Conservation (phyloP, 2,113 vertebrate species). For the Empidonax traillii region DNA sequence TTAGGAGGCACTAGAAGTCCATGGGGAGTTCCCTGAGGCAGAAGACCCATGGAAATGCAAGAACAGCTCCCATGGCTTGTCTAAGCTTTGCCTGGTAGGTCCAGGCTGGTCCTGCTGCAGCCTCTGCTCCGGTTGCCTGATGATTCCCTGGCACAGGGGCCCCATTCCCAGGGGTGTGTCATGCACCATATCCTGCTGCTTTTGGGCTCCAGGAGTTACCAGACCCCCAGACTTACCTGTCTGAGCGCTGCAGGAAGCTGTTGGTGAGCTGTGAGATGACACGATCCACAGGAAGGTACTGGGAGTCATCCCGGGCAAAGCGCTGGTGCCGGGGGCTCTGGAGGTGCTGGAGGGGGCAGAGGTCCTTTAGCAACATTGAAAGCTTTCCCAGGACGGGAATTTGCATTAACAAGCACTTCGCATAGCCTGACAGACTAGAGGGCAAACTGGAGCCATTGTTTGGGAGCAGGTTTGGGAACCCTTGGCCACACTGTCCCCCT, state of each 20-base stretch:
- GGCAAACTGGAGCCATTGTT: background rate
- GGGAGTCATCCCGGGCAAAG: constrained; percentile 73
- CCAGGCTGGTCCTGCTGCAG: background rate
- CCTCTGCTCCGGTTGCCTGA: background rate
- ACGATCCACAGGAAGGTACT: constrained; percentile 72
- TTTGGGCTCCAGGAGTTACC: background rate
- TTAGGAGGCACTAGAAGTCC: background rate
- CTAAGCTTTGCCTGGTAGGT: background rate
- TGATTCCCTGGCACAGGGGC: background rate
- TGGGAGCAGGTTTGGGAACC: background rate
- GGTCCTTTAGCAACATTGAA: background rate
- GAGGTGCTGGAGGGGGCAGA: constrained; percentile 76
- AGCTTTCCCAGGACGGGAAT: background rate
- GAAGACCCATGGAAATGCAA: background rate
- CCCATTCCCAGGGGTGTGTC: fast-evolving
- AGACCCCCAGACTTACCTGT: background rate
- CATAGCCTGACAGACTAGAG: background rate
- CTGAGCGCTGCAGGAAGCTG: constrained; percentile 36
- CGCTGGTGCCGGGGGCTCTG: constrained; percentile 75
- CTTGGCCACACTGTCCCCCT: background rate
- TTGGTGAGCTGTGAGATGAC: constrained; percentile 74
- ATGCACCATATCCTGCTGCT: fast-evolving
- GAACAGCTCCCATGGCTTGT: background rate
- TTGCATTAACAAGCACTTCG: background rate
- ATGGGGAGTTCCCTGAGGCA: background rate